Evolutionary conservation across 2,113 vertebrate genomes (phyloP), one percentile per base, ranked within the genome.

Genomic region (Tauraco erythrolophus): DNA sequence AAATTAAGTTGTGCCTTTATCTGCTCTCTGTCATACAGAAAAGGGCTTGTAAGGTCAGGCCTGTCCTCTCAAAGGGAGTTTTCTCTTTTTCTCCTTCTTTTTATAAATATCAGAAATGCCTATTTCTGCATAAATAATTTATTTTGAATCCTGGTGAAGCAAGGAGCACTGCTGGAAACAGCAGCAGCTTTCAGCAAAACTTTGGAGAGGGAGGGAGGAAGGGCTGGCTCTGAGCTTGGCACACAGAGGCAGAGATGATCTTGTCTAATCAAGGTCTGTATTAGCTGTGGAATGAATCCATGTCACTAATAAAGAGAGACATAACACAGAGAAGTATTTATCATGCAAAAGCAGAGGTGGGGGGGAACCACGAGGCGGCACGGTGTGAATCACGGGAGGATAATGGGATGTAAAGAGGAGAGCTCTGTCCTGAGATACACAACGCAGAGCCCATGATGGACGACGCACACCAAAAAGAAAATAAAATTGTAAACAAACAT

Each of bases 121-220:
- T 60, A 78, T 66, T 86, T 86, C 77, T 87, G 80, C 80, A 89
- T 58, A 81, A 92, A 95, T 64, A 68, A 84, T 72, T 85, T 69
- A 35, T 86, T 51, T 51, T 28, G 58, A 91, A 89, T 69, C 75
- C 62, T 41, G 37, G 31, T 81, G 85, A 83, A 91, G 41, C 43
- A 88, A 79, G 72, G 57, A 94, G 69, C 72, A 50, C 50, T 81
- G 87, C 76, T 87, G 89, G 71, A 81, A 95, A 77, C 86, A 92
- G 86, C 91, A 70, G 41, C 83, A 84, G 91, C 86, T 91, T 78
- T 56, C 89, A 89, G 21, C 78, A 64, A 60, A 95, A 93, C 70
- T 92, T 35, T 79, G 91, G 85, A 82, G 84, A 75, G 92, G 37
- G 33, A 61, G 12, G 33, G 84, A 90, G 53, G 74, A 57, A 92